Evolutionary conservation across 2,888 invertebrate species (phyloP).

Genomic region (Pseudolycoriella hygida): DNA sequence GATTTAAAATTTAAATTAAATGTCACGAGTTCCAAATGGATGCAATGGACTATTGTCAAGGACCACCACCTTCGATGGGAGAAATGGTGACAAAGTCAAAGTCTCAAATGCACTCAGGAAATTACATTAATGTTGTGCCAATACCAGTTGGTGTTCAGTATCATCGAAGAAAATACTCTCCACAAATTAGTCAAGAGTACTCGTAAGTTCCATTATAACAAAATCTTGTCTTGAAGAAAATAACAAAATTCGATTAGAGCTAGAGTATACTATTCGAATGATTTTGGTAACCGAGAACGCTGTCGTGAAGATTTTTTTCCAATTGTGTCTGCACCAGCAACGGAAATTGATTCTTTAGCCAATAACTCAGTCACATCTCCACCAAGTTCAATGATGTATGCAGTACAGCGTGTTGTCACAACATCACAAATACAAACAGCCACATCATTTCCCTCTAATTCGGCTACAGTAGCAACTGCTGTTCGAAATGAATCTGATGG

Average conservation of each 20-base stretch:
- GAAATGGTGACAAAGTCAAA: conserved; percentile 14
- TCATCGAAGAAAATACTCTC: conserved; percentile 25
- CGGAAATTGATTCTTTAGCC: not conserved
- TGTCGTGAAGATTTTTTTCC: conserved; percentile 26
- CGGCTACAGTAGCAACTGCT: no score
- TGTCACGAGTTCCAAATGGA: not conserved
- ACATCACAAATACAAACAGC: conserved; percentile 28
- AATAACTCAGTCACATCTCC: conserved; percentile 6
- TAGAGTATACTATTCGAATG: conserved; percentile 23
- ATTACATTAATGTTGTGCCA: conserved; percentile 27
- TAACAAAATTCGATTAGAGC: conserved; percentile 16
- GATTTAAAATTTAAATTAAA: no score
- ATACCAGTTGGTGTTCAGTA: conserved; percentile 26
- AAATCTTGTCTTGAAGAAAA: not conserved
- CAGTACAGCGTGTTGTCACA: conserved; percentile 28
- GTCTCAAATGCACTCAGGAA: conserved; percentile 18
- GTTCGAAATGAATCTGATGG: not conserved
- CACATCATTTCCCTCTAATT: conserved; percentile 5
- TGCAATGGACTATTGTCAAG: not conserved
- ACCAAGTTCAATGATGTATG: conserved; percentile 23
- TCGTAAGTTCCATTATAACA: conserved; percentile 20
- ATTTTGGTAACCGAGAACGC: conserved; percentile 18
- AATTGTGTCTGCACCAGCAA: conserved; percentile 16
- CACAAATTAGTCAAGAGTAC: conserved; percentile 21
- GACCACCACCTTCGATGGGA: conserved; percentile 11